Conservation (phyloP, 2,797 vertebrate genomes). For the Anabas testudineus region DNA sequence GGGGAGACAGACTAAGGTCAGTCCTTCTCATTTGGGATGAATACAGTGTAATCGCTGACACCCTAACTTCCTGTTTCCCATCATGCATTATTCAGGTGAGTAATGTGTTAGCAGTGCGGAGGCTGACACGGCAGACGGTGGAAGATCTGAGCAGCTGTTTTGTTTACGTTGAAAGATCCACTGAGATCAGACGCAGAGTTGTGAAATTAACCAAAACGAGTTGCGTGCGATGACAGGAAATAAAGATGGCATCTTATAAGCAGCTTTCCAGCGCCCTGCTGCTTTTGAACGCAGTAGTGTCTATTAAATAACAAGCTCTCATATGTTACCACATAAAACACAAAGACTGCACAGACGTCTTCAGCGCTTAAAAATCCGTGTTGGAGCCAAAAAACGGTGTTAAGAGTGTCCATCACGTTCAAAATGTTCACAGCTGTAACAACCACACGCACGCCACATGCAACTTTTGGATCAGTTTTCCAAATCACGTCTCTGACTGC, state of each 20-base stretch:
- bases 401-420: not conserved
- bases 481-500: too few relatives aligned
- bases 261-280: conserved; percentile 14
- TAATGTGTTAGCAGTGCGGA: conserved; percentile 50
- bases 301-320: conserved; percentile 23
- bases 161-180: conserved; percentile 54
- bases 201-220: conserved; percentile 53
- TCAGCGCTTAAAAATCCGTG: not conserved
- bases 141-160: conserved; percentile 58
- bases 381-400: too few relatives aligned
- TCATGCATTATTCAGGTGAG: conserved; percentile 73
- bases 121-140: conserved; percentile 52
- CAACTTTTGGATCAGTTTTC: too few relatives aligned
- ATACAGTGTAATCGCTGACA: conserved; percentile 37
- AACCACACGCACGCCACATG: too few relatives aligned
- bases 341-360: not conserved
- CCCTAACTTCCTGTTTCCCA: conserved; percentile 61
- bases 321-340: too few relatives aligned
- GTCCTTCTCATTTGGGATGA: conserved; percentile 44
- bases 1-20: conserved; percentile 24
- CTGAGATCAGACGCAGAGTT: conserved; percentile 35
- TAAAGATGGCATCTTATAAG: conserved; percentile 41
- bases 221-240: conserved; percentile 54
- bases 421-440: too few relatives aligned
- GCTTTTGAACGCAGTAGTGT: conserved; percentile 29